Evolutionary conservation across 2,888 invertebrate species (phyloP).

Genomic region (Cheiracanthium punctorium): DNA sequence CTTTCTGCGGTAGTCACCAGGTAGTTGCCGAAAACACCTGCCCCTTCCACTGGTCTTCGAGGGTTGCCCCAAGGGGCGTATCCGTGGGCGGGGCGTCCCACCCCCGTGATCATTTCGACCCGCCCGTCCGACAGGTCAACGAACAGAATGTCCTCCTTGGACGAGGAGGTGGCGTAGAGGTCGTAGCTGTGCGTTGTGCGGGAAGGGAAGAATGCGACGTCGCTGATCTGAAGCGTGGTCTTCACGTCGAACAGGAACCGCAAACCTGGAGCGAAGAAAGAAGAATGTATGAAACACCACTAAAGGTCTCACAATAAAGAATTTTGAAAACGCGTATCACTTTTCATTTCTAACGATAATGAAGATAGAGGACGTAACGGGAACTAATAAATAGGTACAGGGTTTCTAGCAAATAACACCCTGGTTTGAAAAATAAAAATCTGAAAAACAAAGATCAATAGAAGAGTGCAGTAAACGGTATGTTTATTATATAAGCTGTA

Average conservation of each 20-base stretch:
- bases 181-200: constrained; percentile 84
- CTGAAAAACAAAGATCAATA: no score
- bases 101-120: constrained; percentile 86
- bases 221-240: constrained; percentile 84
- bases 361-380: no score
- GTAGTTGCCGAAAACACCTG: constrained; percentile 84
- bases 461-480: no score
- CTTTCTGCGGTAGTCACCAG: constrained; percentile 84
- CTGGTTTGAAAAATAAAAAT: no score
- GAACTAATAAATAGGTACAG: no score
- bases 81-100: constrained; percentile 76
- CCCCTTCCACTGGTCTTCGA: constrained; percentile 77
- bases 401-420: no score
- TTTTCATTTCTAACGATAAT: no score
- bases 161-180: constrained; percentile 83
- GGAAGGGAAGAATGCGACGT: constrained; percentile 84
- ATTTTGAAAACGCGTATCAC: no score
- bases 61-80: constrained; percentile 80
- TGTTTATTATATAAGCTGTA: no score
- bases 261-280: constrained; percentile 78
- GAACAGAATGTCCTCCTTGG: constrained; percentile 84
- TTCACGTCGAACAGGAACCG: constrained; percentile 85
- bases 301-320: no score
- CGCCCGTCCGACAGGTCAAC: constrained; percentile 84
- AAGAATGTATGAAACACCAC: no score